phyloP scores from a whole-genome alignment of 2,888 invertebrate genomes.

The Pterostichus niger region DNA sequence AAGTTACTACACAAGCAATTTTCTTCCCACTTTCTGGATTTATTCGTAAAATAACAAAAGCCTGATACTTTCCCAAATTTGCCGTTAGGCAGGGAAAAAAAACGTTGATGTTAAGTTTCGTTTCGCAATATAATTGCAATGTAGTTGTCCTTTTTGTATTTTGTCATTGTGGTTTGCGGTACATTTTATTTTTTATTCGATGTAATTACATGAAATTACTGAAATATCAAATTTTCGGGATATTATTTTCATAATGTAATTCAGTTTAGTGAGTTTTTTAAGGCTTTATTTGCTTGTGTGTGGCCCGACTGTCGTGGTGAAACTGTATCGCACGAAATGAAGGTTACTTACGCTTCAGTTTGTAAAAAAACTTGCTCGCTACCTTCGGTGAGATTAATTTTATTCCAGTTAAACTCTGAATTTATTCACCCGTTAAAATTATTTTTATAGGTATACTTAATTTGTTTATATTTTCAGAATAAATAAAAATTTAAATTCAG shows the following conservation, averaged over 20 bases:
- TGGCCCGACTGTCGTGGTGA: constrained; percentile 31
- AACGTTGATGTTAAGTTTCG: constrained; percentile 5
- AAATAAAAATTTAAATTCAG: not conserved
- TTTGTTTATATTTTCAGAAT: constrained; percentile 12
- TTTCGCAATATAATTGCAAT: constrained; percentile 27
- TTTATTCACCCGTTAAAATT: constrained; percentile 41
- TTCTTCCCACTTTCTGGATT: constrained; percentile 26
- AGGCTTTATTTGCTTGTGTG: constrained; percentile 30
- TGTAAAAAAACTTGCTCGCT: constrained; percentile 36
- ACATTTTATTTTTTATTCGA: constrained; percentile 2
- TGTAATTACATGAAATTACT: constrained; percentile 31
- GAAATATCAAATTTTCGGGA: constrained; percentile 19
- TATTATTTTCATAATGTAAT: constrained; percentile 24
- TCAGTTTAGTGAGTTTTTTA: constrained; percentile 5
- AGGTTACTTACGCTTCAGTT: constrained; percentile 47
- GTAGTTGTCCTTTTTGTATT: too few species aligned
- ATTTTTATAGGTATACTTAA: not conserved
- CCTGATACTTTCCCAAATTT: constrained; percentile 41
- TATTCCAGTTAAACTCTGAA: constrained; percentile 12
- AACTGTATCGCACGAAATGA: constrained; percentile 19
- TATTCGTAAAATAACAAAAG: constrained; percentile 28
- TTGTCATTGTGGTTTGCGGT: constrained; percentile 21
- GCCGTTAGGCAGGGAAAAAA: constrained; percentile 23
- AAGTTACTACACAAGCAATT: constrained; percentile 37
- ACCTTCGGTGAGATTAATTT: constrained; percentile 29